phyloP scores from a whole-genome alignment of 2,888 invertebrate species.

The Ophion obscuratus region DNA sequence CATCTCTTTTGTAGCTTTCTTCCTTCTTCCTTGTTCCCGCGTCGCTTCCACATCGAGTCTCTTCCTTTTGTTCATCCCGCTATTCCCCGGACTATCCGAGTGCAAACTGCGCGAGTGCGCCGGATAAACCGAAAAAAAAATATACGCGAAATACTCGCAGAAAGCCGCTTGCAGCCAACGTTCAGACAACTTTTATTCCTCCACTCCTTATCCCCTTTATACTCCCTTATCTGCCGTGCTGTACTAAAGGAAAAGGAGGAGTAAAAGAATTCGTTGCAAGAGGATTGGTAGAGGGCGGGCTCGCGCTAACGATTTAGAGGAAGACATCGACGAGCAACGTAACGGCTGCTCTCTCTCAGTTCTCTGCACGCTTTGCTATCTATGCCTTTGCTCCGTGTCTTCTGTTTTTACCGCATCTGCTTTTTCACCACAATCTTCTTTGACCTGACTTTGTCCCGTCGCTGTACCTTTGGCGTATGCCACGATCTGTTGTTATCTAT shows the following conservation, averaged over 20 bases:
- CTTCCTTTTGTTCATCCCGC: slow-evolving; percentile 34
- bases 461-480: slow-evolving; percentile 27
- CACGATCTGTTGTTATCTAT: slow-evolving; percentile 46
- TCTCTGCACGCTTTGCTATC: slow-evolving; percentile 71
- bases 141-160: slow-evolving; percentile 72
- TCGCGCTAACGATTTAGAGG: slow-evolving; percentile 75
- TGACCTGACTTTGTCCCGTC: slow-evolving; percentile 32
- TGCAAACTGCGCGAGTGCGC: slow-evolving; percentile 72
- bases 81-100: slow-evolving; percentile 49
- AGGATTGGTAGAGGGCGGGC: slow-evolving; percentile 55
- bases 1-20: slow-evolving; percentile 31
- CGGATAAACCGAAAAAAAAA: slow-evolving; percentile 75
- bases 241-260: slow-evolving; percentile 13
- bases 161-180: slow-evolving; percentile 67
- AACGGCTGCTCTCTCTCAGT: slow-evolving; percentile 71
- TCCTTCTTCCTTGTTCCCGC: slow-evolving; percentile 2
- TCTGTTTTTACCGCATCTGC: neutral
- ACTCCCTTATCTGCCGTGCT: slow-evolving; percentile 49
- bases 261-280: slow-evolving; percentile 38
- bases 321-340: slow-evolving; percentile 47
- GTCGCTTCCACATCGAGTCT: slow-evolving; percentile 17
- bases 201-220: slow-evolving; percentile 68
- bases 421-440: slow-evolving; percentile 13
- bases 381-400: slow-evolving; percentile 42
- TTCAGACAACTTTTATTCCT: slow-evolving; percentile 77